phyloP scores from a whole-genome alignment of 2,113 vertebrate genomes.

The Phrynocephalus versicolor region DNA sequence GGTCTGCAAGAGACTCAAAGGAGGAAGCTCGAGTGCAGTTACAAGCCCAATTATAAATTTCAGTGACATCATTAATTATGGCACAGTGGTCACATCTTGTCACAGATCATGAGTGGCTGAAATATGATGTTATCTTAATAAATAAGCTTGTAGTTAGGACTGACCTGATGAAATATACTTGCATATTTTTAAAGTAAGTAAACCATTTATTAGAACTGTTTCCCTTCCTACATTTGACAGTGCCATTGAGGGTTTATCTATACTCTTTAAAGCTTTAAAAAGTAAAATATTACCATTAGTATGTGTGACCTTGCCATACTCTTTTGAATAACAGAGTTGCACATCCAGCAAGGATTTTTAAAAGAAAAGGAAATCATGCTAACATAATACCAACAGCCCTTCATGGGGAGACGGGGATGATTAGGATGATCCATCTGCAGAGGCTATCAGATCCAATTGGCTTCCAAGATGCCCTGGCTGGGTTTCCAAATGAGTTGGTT shows the following conservation, averaged over 20 bases:
- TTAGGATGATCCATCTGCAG: too few species aligned
- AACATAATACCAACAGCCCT: too few species aligned
- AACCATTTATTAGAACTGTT: too few species aligned
- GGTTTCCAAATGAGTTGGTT: too few species aligned
- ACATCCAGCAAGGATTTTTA: not conserved
- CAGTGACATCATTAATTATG: not conserved
- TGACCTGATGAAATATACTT: not conserved
- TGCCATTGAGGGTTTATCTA: too few species aligned
- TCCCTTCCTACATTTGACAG: too few species aligned
- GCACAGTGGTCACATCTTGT: not conserved
- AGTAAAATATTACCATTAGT: not conserved
- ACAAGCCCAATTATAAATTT: not conserved
- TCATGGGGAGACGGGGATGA: too few species aligned
- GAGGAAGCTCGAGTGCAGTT: not conserved
- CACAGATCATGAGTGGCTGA: not conserved
- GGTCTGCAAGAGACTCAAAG: not conserved
- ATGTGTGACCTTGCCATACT: not conserved
- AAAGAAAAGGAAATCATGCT: not conserved
- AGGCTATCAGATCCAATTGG: too few species aligned
- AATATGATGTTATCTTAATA: not conserved
- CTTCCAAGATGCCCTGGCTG: too few species aligned
- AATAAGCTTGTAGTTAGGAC: too few species aligned
- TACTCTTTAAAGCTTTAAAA: not conserved
- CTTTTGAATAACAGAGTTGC: not conserved
- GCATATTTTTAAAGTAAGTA: not conserved